phyloP scores from a whole-genome alignment of 2,888 invertebrate genomes.

The Cheiracanthium punctorium region DNA sequence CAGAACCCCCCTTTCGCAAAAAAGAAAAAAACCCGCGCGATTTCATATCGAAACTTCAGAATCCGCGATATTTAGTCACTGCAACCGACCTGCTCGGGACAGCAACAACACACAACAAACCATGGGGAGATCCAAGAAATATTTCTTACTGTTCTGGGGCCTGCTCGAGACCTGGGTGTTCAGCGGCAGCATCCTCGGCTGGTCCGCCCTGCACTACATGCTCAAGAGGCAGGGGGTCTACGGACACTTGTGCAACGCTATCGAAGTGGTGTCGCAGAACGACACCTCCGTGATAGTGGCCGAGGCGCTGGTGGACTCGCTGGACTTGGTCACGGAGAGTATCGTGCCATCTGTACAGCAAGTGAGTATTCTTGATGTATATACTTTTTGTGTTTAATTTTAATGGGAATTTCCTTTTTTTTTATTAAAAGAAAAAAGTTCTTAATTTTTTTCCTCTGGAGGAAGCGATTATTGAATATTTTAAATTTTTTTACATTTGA shows the following conservation, averaged over 20 bases:
- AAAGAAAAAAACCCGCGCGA: no score
- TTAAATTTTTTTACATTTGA: no score
- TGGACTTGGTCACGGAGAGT: constrained; percentile 29
- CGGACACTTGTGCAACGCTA: constrained; percentile 32
- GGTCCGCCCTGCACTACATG: constrained; percentile 72
- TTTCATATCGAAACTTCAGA: constrained; percentile 36
- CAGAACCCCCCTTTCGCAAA: constrained; percentile 42
- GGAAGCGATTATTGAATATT: no score
- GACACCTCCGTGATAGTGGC: not conserved
- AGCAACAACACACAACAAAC: no score
- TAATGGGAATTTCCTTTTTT: no score
- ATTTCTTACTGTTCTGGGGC: constrained; percentile 69
- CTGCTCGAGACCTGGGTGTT: constrained; percentile 71
- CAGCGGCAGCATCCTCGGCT: constrained; percentile 71
- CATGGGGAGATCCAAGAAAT: constrained; percentile 62
- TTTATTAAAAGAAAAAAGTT: no score
- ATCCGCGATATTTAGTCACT: constrained; percentile 25
- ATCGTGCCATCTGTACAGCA: constrained; percentile 38
- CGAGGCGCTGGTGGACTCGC: not conserved
- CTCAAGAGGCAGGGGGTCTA: constrained; percentile 71
- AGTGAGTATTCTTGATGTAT: constrained; percentile 21
- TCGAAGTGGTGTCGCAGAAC: constrained; percentile 30
- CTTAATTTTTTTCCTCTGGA: no score
- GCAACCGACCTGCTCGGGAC: not conserved
- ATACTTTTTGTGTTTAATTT: no score